These are phyloP conservation scores for Babyrousa celebensis DNA, from an alignment of 2,797 vertebrate species.

Conservation along the genomic window DNA sequence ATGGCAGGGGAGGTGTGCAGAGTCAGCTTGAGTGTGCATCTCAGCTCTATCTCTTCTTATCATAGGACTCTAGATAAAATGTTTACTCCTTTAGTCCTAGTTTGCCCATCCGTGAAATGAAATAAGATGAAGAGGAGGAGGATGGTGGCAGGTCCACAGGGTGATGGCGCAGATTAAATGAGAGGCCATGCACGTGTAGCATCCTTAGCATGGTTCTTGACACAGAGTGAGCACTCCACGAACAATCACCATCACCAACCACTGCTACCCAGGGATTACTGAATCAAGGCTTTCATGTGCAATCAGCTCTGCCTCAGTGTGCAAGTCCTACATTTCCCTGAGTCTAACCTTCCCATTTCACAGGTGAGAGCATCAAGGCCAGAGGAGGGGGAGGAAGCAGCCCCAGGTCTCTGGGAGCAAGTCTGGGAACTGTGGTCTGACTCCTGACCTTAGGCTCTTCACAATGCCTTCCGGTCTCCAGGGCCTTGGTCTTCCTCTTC, in stretches of 20 bases:
- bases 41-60: background rate
- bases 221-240: too few relatives aligned
- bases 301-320: background rate
- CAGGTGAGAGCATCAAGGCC: background rate
- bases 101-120: background rate
- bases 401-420: background rate
- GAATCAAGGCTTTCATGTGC: background rate
- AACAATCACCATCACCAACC: rapidly evolving
- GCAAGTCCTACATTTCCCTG: background rate
- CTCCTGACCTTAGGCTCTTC: background rate
- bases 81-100: background rate
- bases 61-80: background rate
- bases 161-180: too few relatives aligned
- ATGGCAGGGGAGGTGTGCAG: rapidly evolving
- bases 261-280: background rate
- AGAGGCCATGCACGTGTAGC: background rate
- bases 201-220: background rate
- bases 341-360: background rate
- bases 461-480: background rate
- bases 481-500: background rate
- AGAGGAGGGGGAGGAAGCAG: background rate
- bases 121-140: background rate
- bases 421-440: background rate
- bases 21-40: background rate
- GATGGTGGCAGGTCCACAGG: background rate